Percentiles rank a stretch among this genome's conserved stretches.
phyloP scores from a whole-genome alignment of 2,797 vertebrate genomes.

The Harpagifer antarcticus region DNA sequence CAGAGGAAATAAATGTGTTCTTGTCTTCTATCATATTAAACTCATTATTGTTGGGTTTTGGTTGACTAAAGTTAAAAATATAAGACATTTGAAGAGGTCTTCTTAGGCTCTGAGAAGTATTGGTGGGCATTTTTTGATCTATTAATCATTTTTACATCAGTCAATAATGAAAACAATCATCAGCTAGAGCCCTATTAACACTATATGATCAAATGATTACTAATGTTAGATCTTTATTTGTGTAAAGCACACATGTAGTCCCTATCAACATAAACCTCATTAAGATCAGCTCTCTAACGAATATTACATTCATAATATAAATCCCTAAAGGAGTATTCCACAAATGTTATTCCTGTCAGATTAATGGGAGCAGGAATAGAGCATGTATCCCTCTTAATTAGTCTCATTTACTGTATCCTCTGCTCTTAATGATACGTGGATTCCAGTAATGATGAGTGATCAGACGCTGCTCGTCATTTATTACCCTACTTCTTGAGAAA shows the following conservation, averaged over 20 bases:
- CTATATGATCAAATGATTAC: background rate
- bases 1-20: background rate
- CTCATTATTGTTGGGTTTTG: background rate
- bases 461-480: conserved; percentile 41
- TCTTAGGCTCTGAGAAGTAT: background rate
- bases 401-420: conserved; percentile 64
- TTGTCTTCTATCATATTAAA: background rate
- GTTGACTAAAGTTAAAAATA: background rate
- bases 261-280: background rate
- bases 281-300: conserved; percentile 36
- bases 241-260: background rate
- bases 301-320: conserved; percentile 13
- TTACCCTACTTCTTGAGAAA: conserved; percentile 37
- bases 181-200: background rate
- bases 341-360: conserved; percentile 22
- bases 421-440: conserved; percentile 63
- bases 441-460: conserved; percentile 62
- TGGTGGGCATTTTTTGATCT: background rate
- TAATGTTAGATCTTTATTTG: background rate
- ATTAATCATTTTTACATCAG: background rate
- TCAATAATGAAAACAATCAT: background rate
- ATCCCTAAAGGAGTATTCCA: conserved; percentile 19
- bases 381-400: conserved; percentile 56
- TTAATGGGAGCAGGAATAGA: conserved; percentile 42
- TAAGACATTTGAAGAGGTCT: background rate